Evolutionary conservation across 2,113 vertebrate genomes (phyloP).

Genomic region (Taxidea taxus): DNA sequence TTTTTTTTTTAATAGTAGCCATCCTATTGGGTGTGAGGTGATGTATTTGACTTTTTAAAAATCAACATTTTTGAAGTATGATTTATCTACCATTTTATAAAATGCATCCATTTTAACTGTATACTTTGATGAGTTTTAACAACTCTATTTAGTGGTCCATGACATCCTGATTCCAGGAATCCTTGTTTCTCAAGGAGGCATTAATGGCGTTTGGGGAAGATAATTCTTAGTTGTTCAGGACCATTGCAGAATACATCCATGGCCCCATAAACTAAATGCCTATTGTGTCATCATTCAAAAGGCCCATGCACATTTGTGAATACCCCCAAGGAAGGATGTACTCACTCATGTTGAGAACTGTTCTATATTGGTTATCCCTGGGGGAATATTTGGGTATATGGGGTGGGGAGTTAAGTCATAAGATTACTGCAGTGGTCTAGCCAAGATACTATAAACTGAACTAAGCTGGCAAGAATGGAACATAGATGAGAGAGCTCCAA

Average conservation of each 20-base stretch:
- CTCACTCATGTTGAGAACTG: neutral
- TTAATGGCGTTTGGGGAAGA: neutral
- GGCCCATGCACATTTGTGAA: neutral
- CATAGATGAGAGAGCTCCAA: neutral
- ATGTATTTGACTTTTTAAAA: neutral
- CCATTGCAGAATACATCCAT: neutral
- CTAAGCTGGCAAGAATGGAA: neutral
- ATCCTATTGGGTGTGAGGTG: neutral
- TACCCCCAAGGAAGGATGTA: neutral
- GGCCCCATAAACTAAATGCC: neutral
- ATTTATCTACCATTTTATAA: neutral
- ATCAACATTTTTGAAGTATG: neutral
- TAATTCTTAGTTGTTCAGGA: neutral
- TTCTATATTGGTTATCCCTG: neutral
- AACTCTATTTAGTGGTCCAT: neutral
- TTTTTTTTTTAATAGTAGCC: neutral
- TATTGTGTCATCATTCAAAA: neutral
- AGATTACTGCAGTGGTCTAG: neutral
- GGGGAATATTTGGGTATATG: neutral
- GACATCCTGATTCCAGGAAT: neutral
- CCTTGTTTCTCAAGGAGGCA: neutral
- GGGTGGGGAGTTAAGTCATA: neutral
- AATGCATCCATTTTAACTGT: neutral
- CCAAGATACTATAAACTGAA: neutral
- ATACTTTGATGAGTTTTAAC: neutral